phyloP scores from a whole-genome alignment of 2,797 vertebrate species.

The Octomys mimax region DNA sequence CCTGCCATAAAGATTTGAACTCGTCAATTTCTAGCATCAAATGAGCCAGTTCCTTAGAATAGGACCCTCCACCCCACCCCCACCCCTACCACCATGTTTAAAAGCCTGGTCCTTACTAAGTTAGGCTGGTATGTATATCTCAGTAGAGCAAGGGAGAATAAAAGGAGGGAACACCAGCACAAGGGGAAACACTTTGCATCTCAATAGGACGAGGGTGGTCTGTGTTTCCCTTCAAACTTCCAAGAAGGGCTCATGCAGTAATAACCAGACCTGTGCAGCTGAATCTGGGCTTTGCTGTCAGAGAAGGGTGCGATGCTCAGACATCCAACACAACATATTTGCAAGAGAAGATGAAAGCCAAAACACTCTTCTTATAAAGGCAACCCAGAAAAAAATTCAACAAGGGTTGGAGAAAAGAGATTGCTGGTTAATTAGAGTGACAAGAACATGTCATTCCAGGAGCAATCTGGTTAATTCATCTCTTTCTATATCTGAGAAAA shows the following conservation, averaged over 20 bases:
- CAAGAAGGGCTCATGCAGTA: neutral
- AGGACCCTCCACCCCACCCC: neutral
- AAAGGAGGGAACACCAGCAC: neutral
- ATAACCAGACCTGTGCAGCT: neutral
- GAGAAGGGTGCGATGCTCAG: neutral
- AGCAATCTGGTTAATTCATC: conserved; percentile 19
- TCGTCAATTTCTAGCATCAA: neutral
- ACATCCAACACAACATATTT: neutral
- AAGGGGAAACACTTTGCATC: neutral
- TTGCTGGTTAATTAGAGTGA: conserved; percentile 35
- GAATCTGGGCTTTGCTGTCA: conserved; percentile 14
- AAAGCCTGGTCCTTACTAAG: neutral
- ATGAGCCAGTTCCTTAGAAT: neutral
- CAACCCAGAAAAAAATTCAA: conserved; percentile 1
- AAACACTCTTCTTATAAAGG: neutral
- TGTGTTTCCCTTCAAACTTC: neutral
- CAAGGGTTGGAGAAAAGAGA: neutral
- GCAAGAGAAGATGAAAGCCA: neutral
- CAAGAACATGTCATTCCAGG: conserved; percentile 30
- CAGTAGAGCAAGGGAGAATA: neutral
- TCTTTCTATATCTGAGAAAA: conserved; percentile 51
- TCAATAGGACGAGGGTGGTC: neutral
- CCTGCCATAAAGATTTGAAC: neutral
- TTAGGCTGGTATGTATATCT: neutral
- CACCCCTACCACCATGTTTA: neutral